phyloP scores from a whole-genome alignment of 2,113 vertebrate species.

The Micronisus gabar region DNA sequence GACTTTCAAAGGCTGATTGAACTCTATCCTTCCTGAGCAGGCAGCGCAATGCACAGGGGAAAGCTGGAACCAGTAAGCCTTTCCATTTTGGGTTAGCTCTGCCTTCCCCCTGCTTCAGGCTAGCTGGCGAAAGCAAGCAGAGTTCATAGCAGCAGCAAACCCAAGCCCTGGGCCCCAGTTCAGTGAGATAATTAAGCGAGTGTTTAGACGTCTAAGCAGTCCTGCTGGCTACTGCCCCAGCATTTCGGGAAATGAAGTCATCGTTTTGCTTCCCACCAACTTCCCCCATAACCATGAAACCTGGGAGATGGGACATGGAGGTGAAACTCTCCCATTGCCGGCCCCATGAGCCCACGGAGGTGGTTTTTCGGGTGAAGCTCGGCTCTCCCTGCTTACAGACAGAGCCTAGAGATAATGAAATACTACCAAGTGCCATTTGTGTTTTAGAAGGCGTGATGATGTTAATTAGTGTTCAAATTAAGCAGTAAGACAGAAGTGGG shows the following conservation, averaged over 20 bases:
- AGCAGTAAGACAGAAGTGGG: slow-evolving; percentile 42
- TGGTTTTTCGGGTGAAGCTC: not conserved
- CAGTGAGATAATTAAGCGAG: slow-evolving; percentile 12
- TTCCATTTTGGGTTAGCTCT: not conserved
- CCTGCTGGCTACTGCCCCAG: slow-evolving; percentile 24
- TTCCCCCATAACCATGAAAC: not conserved
- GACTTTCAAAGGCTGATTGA: not conserved
- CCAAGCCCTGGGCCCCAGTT: slow-evolving; percentile 11
- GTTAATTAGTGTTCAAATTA: slow-evolving; percentile 65
- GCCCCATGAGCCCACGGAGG: rapidly evolving
- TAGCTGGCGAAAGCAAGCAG: not conserved
- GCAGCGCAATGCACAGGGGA: not conserved
- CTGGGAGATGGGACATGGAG: not conserved
- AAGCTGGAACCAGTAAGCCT: not conserved
- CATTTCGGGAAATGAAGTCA: slow-evolving; percentile 8
- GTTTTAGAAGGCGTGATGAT: slow-evolving; percentile 37
- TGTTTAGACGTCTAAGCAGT: slow-evolving; percentile 23
- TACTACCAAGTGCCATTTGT: slow-evolving; percentile 17
- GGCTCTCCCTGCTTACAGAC: not conserved
- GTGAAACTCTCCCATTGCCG: not conserved
- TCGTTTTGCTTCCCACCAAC: not conserved
- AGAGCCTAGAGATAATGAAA: slow-evolving; percentile 35
- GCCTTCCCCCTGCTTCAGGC: not conserved
- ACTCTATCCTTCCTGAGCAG: not conserved
- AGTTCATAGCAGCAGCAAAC: not conserved